Evolutionary conservation across 2,113 vertebrate genomes (phyloP), one percentile per base, ranked within the genome.

Genomic region (Glaucidium brasilianum): DNA sequence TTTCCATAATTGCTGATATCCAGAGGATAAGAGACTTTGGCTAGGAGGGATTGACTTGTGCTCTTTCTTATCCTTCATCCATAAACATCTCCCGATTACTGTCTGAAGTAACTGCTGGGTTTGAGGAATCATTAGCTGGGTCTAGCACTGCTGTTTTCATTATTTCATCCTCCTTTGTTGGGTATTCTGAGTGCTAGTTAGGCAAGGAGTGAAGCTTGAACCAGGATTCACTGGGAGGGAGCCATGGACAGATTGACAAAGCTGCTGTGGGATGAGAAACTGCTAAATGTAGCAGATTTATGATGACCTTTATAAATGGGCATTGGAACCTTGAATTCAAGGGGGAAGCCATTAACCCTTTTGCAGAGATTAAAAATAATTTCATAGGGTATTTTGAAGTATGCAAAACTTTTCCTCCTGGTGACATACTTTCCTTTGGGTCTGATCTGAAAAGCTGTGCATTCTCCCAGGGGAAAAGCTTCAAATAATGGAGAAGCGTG

Each of bases 351-450:
- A 41, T 96, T 93, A 94, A 89, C 69, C 77, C 89, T 82, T 92
- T 87, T 69, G 4, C 77, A 73, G 58, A 66, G 29, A 92, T 68
- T 91, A 88, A 92, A 95, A 95, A 53, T 67, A 74, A 59, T 81
- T 55, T 78, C 52, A 78, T 34, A 76, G 56, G 12, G 10, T 74
- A 75, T 88, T 89, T 75, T 77, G 60, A 92, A 85, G 64, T 47
- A 58, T 60, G 68, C 23, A 43, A 52, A 83, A 56, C 22, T 77
- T 89, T 94, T 85, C n/a, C 68, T 94, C 19, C 32, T 89, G 39
- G 45, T 94, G 43, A 72, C 76, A 60, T 55, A 67, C 56, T 94
- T 96, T 94, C 83, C 56, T 87, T 50, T 93, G 91, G 82, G 60
- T 87, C 72, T 89, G 76, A 84, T 95, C 41, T 78, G 53, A 78